Conservation (phyloP, 2,113 vertebrate genomes). For the Delphinus delphis region DNA sequence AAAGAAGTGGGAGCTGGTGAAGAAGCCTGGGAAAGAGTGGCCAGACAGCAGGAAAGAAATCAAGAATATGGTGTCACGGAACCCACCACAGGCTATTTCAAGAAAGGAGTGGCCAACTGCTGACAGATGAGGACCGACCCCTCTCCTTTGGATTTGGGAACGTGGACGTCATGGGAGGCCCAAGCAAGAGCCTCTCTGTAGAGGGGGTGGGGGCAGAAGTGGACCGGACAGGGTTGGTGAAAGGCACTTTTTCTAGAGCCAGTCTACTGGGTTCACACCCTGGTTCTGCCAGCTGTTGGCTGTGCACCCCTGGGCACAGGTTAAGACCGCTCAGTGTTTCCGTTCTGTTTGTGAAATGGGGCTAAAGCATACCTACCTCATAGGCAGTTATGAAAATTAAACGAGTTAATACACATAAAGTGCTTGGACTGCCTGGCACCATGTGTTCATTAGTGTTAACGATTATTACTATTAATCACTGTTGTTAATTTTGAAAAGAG, state of each 20-base stretch:
- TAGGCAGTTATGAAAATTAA: not conserved
- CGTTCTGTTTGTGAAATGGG: not conserved
- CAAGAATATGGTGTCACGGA: fast-evolving
- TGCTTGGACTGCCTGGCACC: not conserved
- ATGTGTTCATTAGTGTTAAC: no score
- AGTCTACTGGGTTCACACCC: not conserved
- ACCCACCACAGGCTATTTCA: not conserved
- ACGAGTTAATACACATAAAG: not conserved
- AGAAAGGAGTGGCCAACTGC: not conserved
- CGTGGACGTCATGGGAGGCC: no score
- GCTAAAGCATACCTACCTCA: no score
- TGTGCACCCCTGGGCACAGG: not conserved
- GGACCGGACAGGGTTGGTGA: fast-evolving
- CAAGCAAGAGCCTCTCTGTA: not conserved
- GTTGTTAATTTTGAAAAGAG: not conserved
- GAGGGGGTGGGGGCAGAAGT: not conserved
- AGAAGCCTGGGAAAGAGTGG: fast-evolving
- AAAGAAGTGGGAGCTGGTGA: not conserved
- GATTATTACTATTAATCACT: no score
- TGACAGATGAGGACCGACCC: no score
- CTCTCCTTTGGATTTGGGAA: not conserved
- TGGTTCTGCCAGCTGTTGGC: not conserved
- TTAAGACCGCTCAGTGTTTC: not conserved
- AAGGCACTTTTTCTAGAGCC: not conserved
- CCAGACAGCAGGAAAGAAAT: not conserved